Evolutionary conservation across 2,797 vertebrate species (phyloP).

Genomic region (Scyliorhinus canicula): DNA sequence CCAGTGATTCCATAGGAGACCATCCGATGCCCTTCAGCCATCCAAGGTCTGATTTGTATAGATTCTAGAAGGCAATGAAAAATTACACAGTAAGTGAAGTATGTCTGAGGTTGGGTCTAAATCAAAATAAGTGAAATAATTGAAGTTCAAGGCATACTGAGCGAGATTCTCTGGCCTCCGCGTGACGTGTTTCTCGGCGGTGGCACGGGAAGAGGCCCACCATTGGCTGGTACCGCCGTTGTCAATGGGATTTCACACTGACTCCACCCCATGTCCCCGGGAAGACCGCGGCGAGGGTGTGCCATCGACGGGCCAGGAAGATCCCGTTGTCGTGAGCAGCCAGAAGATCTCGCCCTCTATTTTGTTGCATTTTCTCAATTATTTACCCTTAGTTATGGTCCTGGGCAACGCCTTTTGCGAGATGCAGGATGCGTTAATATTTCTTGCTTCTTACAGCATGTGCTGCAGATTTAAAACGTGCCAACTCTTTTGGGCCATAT

Average conservation of each 20-base stretch:
- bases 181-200: too few relatives aligned
- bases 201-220: too few relatives aligned
- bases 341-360: too few relatives aligned
- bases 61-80: conserved; percentile 55
- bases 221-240: too few relatives aligned
- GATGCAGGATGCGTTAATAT: background rate
- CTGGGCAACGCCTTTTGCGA: background rate
- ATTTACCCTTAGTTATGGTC: background rate
- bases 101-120: background rate
- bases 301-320: too few relatives aligned
- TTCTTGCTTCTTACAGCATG: background rate
- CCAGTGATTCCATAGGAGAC: conserved; percentile 83
- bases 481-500: background rate
- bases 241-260: too few relatives aligned
- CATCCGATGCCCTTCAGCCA: conserved; percentile 82
- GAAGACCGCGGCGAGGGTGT: too few relatives aligned
- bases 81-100: background rate
- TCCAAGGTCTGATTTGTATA: conserved; percentile 85
- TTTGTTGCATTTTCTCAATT: background rate
- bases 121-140: background rate
- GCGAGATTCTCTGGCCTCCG: too few relatives aligned
- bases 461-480: background rate
- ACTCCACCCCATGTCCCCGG: too few relatives aligned
- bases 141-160: background rate
- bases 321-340: too few relatives aligned